Evolutionary conservation across 2,113 vertebrate species (phyloP), one percentile per base, ranked within the genome.

Genomic region (Circaetus cinerascens): DNA sequence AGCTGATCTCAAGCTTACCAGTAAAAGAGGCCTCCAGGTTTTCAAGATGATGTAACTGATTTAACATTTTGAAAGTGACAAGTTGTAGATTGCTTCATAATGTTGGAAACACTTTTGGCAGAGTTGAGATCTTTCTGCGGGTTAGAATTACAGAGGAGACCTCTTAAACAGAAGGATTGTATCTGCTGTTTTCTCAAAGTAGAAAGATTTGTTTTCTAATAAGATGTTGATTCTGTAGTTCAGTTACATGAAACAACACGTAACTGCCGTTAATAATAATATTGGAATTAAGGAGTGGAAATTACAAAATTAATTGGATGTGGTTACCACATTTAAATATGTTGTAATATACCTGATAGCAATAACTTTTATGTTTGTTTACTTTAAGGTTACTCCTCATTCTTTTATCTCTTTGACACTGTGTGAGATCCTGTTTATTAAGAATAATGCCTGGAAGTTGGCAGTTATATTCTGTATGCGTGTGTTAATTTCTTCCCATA

Each of bases 401-500:
- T 71, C 82, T 73, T 95, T 79, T 93, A n/a, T 94, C 92, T 91
- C 79, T 90, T 55, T 91, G 86, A 92, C 86, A 77, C 77, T 51
- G 57, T 2, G 17, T 83, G 86, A 95, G 75, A 97, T 96, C 87
- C 94, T 97, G 92, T 97, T 97, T 97, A 66, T 95, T 68, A 75
- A 94, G 95, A 97, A 97, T 94, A 97, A 97, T 97, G 95, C 95
- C 93, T 95, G 96, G 97, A 97, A 97, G 90, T 89, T 78, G 94
- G 90, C 80, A 77, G 82, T 86, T 97, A 36, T 69, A 51, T 86
- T 97, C 75, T 76, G 68, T 94, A 72, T 18, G 72, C 95, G 85
- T 48, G 84, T 77, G 64, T 95, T 95, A 93, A 97, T 96, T 95
- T 97, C 95, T 94, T 96, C 96, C 93, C 87, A 76, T 96, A 73